A percentile compares a stretch with the other conserved stretches of the same genome.
phyloP scores from a whole-genome alignment of 2,888 invertebrate genomes.

The Polymixis lichenea region DNA sequence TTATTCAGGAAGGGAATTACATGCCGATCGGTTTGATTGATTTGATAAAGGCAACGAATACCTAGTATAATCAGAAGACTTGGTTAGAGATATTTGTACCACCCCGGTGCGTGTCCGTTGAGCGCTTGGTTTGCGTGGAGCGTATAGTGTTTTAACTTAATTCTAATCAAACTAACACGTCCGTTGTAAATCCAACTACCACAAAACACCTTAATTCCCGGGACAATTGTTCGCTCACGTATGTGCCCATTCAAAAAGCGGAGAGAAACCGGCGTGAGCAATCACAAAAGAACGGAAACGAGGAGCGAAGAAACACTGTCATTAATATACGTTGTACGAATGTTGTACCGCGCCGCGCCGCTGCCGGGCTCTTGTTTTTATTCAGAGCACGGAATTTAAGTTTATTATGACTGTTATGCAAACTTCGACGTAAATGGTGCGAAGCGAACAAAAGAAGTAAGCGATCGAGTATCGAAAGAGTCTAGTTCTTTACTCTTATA shows the following conservation, averaged over 20 bases:
- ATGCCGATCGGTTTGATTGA: slow-evolving; percentile 51
- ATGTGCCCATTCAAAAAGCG: slow-evolving; percentile 80
- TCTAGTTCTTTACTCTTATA: slow-evolving; percentile 58
- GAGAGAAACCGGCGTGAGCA: slow-evolving; percentile 78
- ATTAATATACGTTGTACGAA: slow-evolving; percentile 83
- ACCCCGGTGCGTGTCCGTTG: slow-evolving; percentile 1
- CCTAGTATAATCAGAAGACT: slow-evolving; percentile 25
- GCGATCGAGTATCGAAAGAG: slow-evolving; percentile 59
- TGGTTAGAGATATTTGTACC: slow-evolving; percentile 10
- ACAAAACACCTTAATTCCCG: slow-evolving; percentile 79
- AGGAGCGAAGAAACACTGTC: slow-evolving; percentile 83
- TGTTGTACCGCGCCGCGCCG: slow-evolving; percentile 63
- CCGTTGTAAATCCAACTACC: slow-evolving; percentile 66
- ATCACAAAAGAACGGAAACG: slow-evolving; percentile 84
- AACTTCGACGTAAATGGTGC: slow-evolving; percentile 67
- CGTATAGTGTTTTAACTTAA: slow-evolving; percentile 34
- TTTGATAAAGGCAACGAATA: slow-evolving; percentile 47
- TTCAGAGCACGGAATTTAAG: slow-evolving; percentile 69
- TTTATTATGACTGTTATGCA: slow-evolving; percentile 67
- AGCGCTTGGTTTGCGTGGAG: slow-evolving; percentile 15
- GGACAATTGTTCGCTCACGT: slow-evolving; percentile 82
- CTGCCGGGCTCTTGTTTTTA: slow-evolving; percentile 67
- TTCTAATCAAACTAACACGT: slow-evolving; percentile 66
- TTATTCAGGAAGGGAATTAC: slow-evolving; percentile 52
- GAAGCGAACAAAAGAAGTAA: slow-evolving; percentile 65